Evolutionary conservation across 2,888 invertebrate genomes (phyloP), one percentile per base, ranked within the genome.

Genomic region (Drosophila putrida): DNA sequence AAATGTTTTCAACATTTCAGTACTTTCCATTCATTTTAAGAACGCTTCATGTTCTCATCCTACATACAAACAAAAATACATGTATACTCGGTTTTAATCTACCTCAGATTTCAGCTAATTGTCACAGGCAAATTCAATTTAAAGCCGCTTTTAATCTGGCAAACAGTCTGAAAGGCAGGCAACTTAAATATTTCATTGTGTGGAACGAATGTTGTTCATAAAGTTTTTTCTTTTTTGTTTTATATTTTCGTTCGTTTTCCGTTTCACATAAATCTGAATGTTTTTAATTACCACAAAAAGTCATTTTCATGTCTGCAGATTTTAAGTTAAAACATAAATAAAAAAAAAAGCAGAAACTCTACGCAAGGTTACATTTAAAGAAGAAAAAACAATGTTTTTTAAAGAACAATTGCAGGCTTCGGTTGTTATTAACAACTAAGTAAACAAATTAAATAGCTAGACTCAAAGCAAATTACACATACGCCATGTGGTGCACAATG

Each of bases 401-500:
- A 36, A 61, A 54, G 44, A 8, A 6, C 13, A 36, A 3, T 15
- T 20, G 36, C 33, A 28, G 13, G 44, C 25, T 38, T 13, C 25
- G 39, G 1, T n/a, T 69, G 44, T 31, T 36, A 25, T 72, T 53
- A 28, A 15, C 31, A 55, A 54, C 53, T 60, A 36, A 25, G 44
- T 20, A 51, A 46, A 35, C 43, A 39, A 51, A 70, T 60, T 35
- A 38, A 60, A 54, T 35, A 43, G 51, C 51, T 31, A 11, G 27
- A 33, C n/a, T 15, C 38, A 47, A 13, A 39, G 44, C 33, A 57
- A 68, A 77, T 82, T 70, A 68, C 79, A 78, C 79, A 77, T 70
- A 68, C 81, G 81, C 75, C 87, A 78, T 83, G 88, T 86, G 81
- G 54, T 62, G 47, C 68, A 10, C 62, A 69, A 50, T 63, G 65